A percentile compares a stretch with the other conserved stretches of the same genome.
Evolutionary conservation across 2,888 invertebrate genomes (phyloP).

Genomic region (Encarsia formosa): DNA sequence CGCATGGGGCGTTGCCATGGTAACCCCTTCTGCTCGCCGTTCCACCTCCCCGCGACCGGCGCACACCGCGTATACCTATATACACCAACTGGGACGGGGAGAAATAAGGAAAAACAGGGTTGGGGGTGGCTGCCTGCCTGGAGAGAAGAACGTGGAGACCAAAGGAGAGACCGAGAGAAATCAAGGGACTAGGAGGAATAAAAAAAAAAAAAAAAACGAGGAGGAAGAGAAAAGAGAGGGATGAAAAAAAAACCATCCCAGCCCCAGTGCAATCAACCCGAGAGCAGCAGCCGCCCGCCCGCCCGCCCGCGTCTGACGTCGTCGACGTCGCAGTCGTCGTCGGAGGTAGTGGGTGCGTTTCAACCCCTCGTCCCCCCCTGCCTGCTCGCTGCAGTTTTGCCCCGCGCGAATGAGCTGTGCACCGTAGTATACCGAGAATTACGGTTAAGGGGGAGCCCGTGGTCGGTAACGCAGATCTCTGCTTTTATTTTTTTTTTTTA

Average conservation of each 20-base stretch:
- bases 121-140: neutral
- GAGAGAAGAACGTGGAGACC: neutral
- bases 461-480: too few relatives aligned
- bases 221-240: conserved; percentile 25
- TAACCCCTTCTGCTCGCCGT: conserved; percentile 37
- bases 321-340: neutral
- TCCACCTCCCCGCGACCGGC: neutral
- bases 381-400: conserved; percentile 39
- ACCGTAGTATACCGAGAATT: conserved; percentile 27
- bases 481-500: too few relatives aligned
- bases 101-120: conserved; percentile 26
- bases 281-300: conserved; percentile 19
- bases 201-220: conserved; percentile 10
- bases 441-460: too few relatives aligned
- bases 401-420: conserved; percentile 29
- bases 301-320: conserved; percentile 6
- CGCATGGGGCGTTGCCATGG: conserved; percentile 50
- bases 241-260: conserved; percentile 31
- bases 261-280: conserved; percentile 50
- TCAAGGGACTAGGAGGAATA: conserved; percentile 15
- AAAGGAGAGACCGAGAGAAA: conserved; percentile 9
- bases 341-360: conserved; percentile 5
- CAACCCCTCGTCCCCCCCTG: neutral
- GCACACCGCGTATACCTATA: neutral
- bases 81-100: conserved; percentile 14